Evolutionary conservation across 1,140 invertebrate species (phyloP).

Genomic region (Drosophila obscura): DNA sequence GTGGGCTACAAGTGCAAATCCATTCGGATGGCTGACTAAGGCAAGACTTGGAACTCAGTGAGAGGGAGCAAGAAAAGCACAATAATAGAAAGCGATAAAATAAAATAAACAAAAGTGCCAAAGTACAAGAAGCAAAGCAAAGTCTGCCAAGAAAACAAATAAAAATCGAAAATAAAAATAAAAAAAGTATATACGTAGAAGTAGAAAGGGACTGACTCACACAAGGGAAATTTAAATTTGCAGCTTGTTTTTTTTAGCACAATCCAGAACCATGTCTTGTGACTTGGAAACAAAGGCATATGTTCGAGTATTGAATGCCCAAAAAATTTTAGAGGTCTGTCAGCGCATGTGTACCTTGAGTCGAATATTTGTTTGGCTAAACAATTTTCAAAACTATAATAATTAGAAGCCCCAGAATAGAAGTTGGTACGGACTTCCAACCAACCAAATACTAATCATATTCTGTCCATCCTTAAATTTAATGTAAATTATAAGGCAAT

Average conservation of each 20-base stretch:
- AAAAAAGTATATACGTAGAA: slow-evolving; percentile 22
- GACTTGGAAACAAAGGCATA: slow-evolving; percentile 45
- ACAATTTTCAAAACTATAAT: slow-evolving; percentile 38
- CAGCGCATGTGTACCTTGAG: slow-evolving; percentile 9
- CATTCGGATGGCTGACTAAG: slow-evolving; percentile 7
- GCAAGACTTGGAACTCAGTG: slow-evolving; percentile 36
- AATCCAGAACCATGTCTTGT: slow-evolving; percentile 55
- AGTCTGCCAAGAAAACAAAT: slow-evolving; percentile 57
- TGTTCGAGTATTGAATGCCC: slow-evolving; percentile 1
- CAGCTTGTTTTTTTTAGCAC: slow-evolving; percentile 53
- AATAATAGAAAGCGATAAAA: slow-evolving; percentile 43
- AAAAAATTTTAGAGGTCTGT: slow-evolving; percentile 27
- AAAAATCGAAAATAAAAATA: slow-evolving; percentile 21
- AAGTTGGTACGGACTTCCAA: neutral
- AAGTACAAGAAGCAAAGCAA: slow-evolving; percentile 45
- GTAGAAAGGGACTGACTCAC: slow-evolving; percentile 55
- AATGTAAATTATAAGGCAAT: slow-evolving; percentile 72
- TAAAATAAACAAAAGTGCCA: slow-evolving; percentile 46
- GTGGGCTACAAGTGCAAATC: slow-evolving; percentile 31
- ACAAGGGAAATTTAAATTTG: slow-evolving; percentile 63
- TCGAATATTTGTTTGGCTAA: slow-evolving; percentile 27
- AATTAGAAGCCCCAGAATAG: slow-evolving; percentile 35
- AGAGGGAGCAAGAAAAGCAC: slow-evolving; percentile 24
- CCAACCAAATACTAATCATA: slow-evolving; percentile 21
- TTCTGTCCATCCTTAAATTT: slow-evolving; percentile 17